Base-by-base conservation (phyloP, 2,888 invertebrate genomes). In the Bibio marci region DNA sequence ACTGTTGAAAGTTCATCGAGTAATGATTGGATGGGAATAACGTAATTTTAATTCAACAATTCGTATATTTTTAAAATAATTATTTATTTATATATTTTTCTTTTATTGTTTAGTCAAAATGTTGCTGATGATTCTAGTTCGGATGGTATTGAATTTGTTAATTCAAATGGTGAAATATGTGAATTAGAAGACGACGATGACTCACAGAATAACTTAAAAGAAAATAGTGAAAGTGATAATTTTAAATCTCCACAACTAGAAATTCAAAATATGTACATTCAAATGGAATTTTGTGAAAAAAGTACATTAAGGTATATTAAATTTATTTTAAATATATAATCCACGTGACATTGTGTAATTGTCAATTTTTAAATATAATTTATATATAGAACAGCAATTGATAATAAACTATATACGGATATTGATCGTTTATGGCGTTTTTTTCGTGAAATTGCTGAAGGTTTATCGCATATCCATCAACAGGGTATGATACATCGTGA, bases 251-350 rank as follows among this genome's bases (percentile, higher is more conserved):
- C 37, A 2, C 37, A 41, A 17, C 31, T 15, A 31, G 38, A 44
- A 48, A 40, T 47, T 45, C 42, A 33, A 19, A 79, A 79, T 41
- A 73, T 94, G 65, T 92, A 87, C 54, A 86, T 87, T 48, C 88
- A 97, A 66, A 98, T 98, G 98, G 97, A 98, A 63, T 95, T 91
- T 59, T 98, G 98, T 59, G 95, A 95, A 56, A 94, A 91, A 53
- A 87, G 85, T 50, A 98, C 97, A 0, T 62, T 92, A 25, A 66
- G 79, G 58, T 68, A 48, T 13, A 22, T 26, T 36, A 25, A 11
- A 25, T 18, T 36, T 11, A 31, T 17, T 15, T 30, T 31, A 19
- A 12, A 19, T 18, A 19, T 22, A 5, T 11, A 5, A 12, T 13
- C 15, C 15, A 12, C 10, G 4, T 4, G 15, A 15, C 8, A 14